A percentile compares a stretch with the other conserved stretches of the same genome.
These are phyloP conservation scores for Oscheius sp. DNA, from an alignment of 2,888 invertebrate genomes.

Conservation along the genomic window DNA sequence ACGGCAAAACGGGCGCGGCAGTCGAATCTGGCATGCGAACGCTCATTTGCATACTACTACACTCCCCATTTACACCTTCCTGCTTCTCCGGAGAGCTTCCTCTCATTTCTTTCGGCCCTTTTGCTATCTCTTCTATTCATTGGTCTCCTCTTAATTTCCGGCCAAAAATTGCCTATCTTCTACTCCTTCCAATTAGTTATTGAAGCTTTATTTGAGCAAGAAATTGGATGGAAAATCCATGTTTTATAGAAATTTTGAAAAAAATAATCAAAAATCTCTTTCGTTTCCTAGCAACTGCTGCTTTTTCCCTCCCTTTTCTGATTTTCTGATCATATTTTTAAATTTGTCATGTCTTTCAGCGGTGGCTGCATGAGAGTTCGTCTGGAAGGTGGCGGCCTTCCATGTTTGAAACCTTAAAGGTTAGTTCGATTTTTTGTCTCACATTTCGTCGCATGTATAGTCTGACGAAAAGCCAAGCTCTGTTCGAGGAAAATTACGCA, in stretches of 20 bases:
- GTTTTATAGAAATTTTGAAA: not conserved
- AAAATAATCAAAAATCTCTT: not conserved
- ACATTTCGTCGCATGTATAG: not conserved
- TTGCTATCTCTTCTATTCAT: too few species aligned
- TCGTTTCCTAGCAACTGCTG: not conserved
- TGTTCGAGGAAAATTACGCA: constrained; percentile 10
- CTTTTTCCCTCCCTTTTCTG: not conserved
- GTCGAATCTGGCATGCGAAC: constrained; percentile 30
- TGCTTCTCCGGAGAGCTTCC: not conserved
- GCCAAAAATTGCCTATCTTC: not conserved
- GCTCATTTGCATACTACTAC: constrained; percentile 31
- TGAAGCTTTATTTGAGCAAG: not conserved
- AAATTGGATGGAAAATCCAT: not conserved
- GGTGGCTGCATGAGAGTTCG: constrained; percentile 22
- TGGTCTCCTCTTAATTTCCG: not conserved
- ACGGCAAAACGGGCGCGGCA: constrained; percentile 30
- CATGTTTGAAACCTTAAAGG: constrained; percentile 57
- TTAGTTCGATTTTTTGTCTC: constrained; percentile 27
- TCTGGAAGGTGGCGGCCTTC: constrained; percentile 43
- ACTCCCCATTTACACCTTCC: constrained; percentile 21
- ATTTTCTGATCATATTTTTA: not conserved
- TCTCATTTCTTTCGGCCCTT: not conserved
- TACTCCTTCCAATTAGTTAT: not conserved
- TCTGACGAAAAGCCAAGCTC: not conserved
- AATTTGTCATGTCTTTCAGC: constrained; percentile 9